A percentile compares a stretch with the other conserved stretches of the same genome.
Evolutionary conservation across 2,888 invertebrate species (phyloP).

Genomic region (Agrochola litura): DNA sequence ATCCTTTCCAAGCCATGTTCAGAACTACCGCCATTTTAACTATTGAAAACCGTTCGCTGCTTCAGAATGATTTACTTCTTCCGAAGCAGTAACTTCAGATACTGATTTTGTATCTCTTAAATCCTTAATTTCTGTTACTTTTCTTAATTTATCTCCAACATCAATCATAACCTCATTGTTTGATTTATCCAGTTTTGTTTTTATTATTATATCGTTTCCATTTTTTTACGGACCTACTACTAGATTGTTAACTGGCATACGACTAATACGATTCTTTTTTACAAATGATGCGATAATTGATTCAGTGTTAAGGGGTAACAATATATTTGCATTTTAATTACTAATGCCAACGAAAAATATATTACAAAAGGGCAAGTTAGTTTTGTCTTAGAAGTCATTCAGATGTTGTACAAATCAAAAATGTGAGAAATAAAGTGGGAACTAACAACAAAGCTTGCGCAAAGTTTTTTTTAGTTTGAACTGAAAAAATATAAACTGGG

Average conservation of each 20-base stretch:
- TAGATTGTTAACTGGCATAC: conserved; percentile 10
- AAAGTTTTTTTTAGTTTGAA: background rate
- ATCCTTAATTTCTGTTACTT: background rate
- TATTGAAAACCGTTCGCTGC: background rate
- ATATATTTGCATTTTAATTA: conserved; percentile 60
- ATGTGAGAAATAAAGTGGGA: background rate
- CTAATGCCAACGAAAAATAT: background rate
- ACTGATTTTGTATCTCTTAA: background rate
- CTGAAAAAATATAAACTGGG: background rate
- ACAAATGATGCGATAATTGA: conserved; percentile 26
- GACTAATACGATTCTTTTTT: conserved; percentile 40
- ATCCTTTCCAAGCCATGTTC: conserved; percentile 75
- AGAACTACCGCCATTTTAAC: conserved; percentile 82
- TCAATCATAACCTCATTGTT: conserved; percentile 13
- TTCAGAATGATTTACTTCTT: conserved; percentile 9
- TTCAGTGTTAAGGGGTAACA: conserved; percentile 40
- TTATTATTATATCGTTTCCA: background rate
- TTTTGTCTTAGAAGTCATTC: background rate
- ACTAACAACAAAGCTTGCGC: background rate
- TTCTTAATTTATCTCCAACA: background rate
- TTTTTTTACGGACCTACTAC: conserved; percentile 12
- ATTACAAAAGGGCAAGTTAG: conserved; percentile 18
- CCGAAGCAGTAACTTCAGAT: background rate
- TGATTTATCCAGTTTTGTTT: background rate
- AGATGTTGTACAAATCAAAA: background rate